These are phyloP conservation scores for Anisognathus igniventris DNA, from an alignment of 2,797 vertebrate species.

Conservation along the genomic window DNA sequence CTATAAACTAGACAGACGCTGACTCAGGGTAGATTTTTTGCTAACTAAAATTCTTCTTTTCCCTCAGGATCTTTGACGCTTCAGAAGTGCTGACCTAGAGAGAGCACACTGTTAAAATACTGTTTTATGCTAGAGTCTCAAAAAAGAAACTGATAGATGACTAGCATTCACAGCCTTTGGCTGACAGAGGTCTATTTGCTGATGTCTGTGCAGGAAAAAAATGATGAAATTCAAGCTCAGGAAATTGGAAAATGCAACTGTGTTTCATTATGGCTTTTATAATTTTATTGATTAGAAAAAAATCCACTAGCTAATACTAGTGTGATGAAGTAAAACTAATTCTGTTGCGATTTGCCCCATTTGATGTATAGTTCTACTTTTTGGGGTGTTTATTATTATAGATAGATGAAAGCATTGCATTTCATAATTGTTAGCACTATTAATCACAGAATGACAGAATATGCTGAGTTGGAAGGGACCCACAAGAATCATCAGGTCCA, in stretches of 20 bases:
- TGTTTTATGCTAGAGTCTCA: background rate
- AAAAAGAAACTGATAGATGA: background rate
- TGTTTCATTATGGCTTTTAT: background rate
- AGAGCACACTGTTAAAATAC: background rate
- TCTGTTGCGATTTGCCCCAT: background rate
- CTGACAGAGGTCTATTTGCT: background rate
- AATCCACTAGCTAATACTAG: background rate
- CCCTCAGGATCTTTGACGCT: background rate
- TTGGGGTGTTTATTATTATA: background rate
- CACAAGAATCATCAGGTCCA: accelerated
- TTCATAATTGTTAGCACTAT: background rate
- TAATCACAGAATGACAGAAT: background rate
- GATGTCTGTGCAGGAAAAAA: background rate
- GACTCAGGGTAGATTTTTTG: background rate
- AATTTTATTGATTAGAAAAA: background rate
- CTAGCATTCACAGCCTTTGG: background rate
- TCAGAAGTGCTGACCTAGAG: constrained; percentile 8
- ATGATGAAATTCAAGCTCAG: background rate
- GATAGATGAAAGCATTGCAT: background rate
- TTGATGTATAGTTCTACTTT: background rate
- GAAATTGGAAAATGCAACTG: background rate
- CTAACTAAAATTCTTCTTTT: background rate
- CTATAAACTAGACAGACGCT: background rate
- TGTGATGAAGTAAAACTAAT: background rate
- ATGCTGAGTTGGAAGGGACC: background rate